Percentiles rank a stretch among this genome's conserved stretches.
phyloP scores from a whole-genome alignment of 2,888 invertebrate species.

The Lochmaea capreae region DNA sequence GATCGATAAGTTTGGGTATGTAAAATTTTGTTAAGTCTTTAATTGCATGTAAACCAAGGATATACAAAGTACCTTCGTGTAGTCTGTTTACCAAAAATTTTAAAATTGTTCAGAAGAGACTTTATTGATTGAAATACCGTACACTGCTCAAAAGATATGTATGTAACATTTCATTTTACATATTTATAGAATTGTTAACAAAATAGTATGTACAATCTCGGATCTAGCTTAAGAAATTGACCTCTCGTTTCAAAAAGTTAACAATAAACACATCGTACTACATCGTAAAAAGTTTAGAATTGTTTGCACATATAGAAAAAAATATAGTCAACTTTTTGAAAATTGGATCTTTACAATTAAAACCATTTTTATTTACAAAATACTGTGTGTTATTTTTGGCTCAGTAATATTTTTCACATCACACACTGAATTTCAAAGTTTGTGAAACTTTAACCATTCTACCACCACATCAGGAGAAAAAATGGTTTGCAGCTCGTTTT shows the following conservation, averaged over 20 bases:
- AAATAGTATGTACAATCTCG: constrained; percentile 54
- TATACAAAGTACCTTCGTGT: neutral
- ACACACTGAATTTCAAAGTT: constrained; percentile 5
- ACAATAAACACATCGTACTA: constrained; percentile 11
- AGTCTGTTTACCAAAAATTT: neutral
- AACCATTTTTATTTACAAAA: constrained; percentile 33
- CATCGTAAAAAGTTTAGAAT: constrained; percentile 16
- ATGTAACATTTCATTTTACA: constrained; percentile 50
- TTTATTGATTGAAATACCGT: constrained; percentile 43
- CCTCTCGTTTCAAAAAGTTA: constrained; percentile 32
- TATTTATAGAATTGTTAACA: constrained; percentile 49
- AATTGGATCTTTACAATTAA: constrained; percentile 25
- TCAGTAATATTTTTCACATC: constrained; percentile 12
- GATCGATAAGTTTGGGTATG: neutral
- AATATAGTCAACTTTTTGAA: constrained; percentile 24
- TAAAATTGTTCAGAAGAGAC: constrained; percentile 3
- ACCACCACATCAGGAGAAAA: too few species aligned
- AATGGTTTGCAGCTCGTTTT: too few species aligned
- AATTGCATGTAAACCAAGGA: too few species aligned
- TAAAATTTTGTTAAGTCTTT: neutral
- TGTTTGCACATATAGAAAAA: constrained; percentile 9
- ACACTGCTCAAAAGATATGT: constrained; percentile 64
- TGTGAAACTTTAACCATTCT: neutral
- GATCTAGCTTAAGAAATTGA: constrained; percentile 34
- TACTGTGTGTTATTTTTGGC: constrained; percentile 33